Conservation (phyloP, 1,140 invertebrate genomes). For the Globodera rostochiensis region DNA sequence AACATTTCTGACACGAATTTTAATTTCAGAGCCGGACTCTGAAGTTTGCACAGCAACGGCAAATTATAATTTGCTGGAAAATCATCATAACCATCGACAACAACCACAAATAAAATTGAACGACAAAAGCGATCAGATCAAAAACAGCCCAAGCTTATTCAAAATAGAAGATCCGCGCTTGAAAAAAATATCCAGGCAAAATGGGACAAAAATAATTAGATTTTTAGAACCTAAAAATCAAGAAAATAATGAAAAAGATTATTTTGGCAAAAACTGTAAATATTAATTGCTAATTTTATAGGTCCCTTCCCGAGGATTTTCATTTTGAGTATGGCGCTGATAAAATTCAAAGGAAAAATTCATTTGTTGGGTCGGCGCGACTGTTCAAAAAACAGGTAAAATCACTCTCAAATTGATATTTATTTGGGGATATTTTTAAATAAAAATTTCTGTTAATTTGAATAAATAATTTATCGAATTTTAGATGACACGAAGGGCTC, state of each 20-base stretch:
- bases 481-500: conserved; percentile 4
- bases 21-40: background rate
- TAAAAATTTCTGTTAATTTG: too few relatives aligned
- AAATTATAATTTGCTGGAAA: background rate
- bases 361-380: conserved; percentile 1
- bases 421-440: background rate
- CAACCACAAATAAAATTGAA: background rate
- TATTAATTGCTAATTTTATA: background rate
- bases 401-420: background rate
- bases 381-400: conserved; percentile 27
- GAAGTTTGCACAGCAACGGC: background rate
- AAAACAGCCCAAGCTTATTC: background rate
- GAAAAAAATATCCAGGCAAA: background rate
- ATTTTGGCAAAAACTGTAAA: too few relatives aligned
- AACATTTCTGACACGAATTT: too few relatives aligned
- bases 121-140: background rate
- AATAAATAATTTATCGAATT: background rate
- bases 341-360: conserved; percentile 22
- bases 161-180: background rate
- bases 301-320: background rate
- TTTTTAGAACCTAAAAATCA: too few relatives aligned
- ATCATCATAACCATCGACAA: background rate
- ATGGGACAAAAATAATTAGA: too few relatives aligned
- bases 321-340: conserved; percentile 12
- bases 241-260: too few relatives aligned